Evolutionary conservation across 2,888 invertebrate genomes (phyloP).

Genomic region (Limnephilus lunatus): DNA sequence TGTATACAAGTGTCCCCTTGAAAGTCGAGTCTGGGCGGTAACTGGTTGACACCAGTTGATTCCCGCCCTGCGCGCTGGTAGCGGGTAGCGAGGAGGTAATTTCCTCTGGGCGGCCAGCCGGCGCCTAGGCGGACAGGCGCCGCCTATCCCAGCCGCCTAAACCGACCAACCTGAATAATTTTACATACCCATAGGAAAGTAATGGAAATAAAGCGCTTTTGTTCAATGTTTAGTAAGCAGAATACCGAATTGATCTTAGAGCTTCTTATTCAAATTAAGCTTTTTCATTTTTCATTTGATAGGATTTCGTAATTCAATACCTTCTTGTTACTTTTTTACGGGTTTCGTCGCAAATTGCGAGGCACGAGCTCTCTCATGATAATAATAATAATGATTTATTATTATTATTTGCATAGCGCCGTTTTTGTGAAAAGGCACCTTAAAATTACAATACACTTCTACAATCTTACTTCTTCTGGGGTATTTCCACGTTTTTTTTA

Average conservation of each 20-base stretch:
- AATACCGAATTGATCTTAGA: not conserved
- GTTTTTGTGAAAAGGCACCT: no score
- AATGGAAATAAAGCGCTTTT: not conserved
- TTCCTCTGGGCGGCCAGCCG: slow-evolving; percentile 53
- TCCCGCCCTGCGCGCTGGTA: slow-evolving; percentile 25
- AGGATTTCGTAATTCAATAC: not conserved
- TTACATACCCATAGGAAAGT: not conserved
- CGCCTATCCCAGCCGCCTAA: slow-evolving; percentile 43
- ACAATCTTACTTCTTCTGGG: no score
- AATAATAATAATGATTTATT: no score
- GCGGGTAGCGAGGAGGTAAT: slow-evolving; percentile 43
- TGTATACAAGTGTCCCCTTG: not conserved
- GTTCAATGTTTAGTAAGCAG: not conserved
- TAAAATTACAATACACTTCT: no score
- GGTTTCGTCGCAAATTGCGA: not conserved
- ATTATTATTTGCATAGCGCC: no score
- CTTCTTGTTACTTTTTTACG: not conserved
- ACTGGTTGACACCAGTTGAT: slow-evolving; percentile 54
- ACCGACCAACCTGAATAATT: slow-evolving; percentile 10
- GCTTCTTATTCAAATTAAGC: not conserved
- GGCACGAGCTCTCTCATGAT: not conserved
- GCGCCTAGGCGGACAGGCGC: slow-evolving; percentile 55
- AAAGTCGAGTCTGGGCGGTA: slow-evolving; percentile 20
- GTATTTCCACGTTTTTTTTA: no score
- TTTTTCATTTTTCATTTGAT: not conserved